A percentile compares a stretch with the other conserved stretches of the same genome.
These are phyloP conservation scores for Lates calcarifer DNA, from an alignment of 2,113 vertebrate species.

Conservation along the genomic window DNA sequence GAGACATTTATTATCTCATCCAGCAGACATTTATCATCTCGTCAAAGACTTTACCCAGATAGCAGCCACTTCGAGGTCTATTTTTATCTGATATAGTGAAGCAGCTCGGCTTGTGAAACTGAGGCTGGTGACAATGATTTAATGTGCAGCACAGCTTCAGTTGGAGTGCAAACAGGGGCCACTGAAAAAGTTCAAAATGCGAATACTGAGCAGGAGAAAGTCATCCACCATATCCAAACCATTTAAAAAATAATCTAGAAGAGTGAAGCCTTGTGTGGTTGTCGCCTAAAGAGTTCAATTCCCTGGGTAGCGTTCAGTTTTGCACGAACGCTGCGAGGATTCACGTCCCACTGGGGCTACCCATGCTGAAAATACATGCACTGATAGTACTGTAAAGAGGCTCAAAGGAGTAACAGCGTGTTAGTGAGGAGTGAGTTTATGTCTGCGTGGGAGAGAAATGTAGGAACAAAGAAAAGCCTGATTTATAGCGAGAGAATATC, in stretches of 20 bases:
- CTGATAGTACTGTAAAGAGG: not conserved
- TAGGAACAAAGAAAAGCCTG: constrained; percentile 38
- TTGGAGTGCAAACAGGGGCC: not conserved
- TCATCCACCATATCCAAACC: not conserved
- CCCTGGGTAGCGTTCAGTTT: not conserved
- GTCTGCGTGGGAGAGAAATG: constrained; percentile 23
- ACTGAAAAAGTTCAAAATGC: not conserved
- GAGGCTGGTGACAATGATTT: constrained; percentile 29
- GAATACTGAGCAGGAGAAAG: not conserved
- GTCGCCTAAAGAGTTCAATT: not conserved
- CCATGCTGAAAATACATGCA: constrained; percentile 7
- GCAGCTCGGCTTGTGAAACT: constrained; percentile 22
- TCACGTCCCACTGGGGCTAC: not conserved
- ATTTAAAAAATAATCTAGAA: not conserved
- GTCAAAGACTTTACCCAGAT: constrained; percentile 23
- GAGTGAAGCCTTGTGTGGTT: not conserved
- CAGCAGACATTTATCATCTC: constrained; percentile 55
- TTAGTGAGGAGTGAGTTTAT: not conserved
- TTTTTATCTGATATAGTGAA: constrained; percentile 20
- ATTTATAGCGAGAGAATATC: constrained; percentile 23
- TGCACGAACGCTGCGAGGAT: not conserved
- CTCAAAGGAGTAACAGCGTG: constrained; percentile 10
- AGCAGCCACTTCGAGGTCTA: constrained; percentile 11
- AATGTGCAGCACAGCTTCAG: not conserved
- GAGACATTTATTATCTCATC: constrained; percentile 44